A percentile compares a stretch with the other conserved stretches of the same genome.
phyloP scores from a whole-genome alignment of 2,888 invertebrate genomes.

The Tenthredo amoena region DNA sequence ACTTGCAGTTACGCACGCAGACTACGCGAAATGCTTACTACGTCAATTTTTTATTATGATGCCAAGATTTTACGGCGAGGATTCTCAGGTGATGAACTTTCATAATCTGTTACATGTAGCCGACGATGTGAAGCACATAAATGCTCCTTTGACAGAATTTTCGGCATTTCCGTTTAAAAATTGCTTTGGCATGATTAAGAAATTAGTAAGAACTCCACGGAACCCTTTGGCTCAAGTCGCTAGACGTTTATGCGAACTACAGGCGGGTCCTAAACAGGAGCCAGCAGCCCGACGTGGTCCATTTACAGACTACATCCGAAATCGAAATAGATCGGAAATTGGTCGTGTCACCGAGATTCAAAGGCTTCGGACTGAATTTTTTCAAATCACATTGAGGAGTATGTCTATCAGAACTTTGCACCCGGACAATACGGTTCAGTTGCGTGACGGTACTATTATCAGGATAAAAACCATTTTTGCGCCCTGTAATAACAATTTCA shows the following conservation, averaged over 20 bases:
- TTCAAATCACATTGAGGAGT: background rate
- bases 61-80: constrained; percentile 46
- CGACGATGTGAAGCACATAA: constrained; percentile 54
- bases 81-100: constrained; percentile 49
- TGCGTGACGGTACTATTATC: background rate
- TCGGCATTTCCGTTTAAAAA: constrained; percentile 53
- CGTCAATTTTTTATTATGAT: constrained; percentile 37
- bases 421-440: constrained; percentile 24
- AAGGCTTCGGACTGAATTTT: constrained; percentile 3
- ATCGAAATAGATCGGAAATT: background rate
- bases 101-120: constrained; percentile 57
- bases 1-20: constrained; percentile 21
- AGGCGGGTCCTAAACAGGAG: background rate
- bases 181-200: constrained; percentile 43
- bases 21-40: constrained; percentile 39
- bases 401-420: constrained; percentile 4
- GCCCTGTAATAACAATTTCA: background rate
- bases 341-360: background rate
- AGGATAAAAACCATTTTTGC: background rate
- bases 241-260: constrained; percentile 35
- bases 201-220: constrained; percentile 37
- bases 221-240: constrained; percentile 48
- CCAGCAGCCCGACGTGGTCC: background rate
- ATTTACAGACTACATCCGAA: constrained; percentile 2
- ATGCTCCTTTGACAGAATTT: constrained; percentile 30